Evolutionary conservation across 30 jellyfish, hydroid and myxozoan species (phyloP), one percentile per base, ranked within the genome.

Genomic region (Cassiopea xamachana): DNA sequence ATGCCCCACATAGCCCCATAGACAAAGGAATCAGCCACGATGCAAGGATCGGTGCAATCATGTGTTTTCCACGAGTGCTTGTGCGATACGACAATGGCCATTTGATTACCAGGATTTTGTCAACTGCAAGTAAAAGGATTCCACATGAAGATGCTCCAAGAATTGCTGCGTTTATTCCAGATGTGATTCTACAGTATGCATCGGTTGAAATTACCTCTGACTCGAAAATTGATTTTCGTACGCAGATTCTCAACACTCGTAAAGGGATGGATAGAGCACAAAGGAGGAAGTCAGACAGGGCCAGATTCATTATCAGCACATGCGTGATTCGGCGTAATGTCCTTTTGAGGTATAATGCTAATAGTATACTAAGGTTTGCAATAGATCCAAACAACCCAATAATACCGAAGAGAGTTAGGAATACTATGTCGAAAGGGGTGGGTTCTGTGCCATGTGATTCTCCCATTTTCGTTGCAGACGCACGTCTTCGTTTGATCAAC

Each of bases 271-370:
- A 78, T 17, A 78, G 45, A 46, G 90, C 74, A 12, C 77, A 60
- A 0, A 87, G 70, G 12, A 67, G n/a, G 60, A 89, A 16, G 60
- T 89, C 96, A 15, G 96, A 83, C 4, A 77, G 48, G 27, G 96
- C 96, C 60, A 60, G 91, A 70, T 89, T 89, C 79, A 70, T 45
- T 39, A 89, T 89, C 27, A 89, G 58, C n/a, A 80, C 39, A 46
- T 80, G 91, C 39, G 96, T 80, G 60, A 2, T 17, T n/a, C 91
- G 69, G 14, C 96, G 84, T 10, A 79, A 74, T 7, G 46, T 60
- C 49, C 75, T 80, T 15, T 79, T 59, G 19, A 43, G 14, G 45
- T 72, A 43, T 60, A 76, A 58, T 8, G 93, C 59, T 46, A 82
- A 72, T 43, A 75, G 51, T 44, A 86, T 73, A 79, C 79, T 58